A percentile compares a stretch with the other conserved stretches of the same genome.
Conservation (phyloP, 2,888 invertebrate species). For the Agonopterix heracliana region DNA sequence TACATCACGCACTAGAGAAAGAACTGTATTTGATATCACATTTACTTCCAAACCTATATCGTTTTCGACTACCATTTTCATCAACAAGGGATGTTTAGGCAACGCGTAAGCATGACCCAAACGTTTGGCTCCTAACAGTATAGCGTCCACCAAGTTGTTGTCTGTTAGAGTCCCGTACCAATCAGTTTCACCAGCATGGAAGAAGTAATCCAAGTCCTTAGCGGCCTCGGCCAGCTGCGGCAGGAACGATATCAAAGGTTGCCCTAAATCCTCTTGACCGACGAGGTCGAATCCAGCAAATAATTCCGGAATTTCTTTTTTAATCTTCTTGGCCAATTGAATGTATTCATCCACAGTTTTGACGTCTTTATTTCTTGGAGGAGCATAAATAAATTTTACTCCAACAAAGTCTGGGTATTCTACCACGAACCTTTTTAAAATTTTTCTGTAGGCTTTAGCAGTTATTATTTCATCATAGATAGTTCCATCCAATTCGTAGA, state of each 20-base stretch:
- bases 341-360: constrained; percentile 61
- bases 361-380: constrained; percentile 62
- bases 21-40: constrained; percentile 86
- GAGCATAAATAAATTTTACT: constrained; percentile 82
- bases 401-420: constrained; percentile 81
- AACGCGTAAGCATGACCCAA: constrained; percentile 88
- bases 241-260: constrained; percentile 77
- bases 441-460: constrained; percentile 74
- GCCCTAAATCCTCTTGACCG: constrained; percentile 85
- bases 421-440: constrained; percentile 72
- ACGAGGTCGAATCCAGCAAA: constrained; percentile 89
- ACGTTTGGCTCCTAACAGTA: constrained; percentile 83
- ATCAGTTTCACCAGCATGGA: constrained; percentile 90
- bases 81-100: constrained; percentile 81
- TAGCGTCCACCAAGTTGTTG: constrained; percentile 86
- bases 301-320: constrained; percentile 76
- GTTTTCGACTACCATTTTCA: constrained; percentile 72
- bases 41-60: constrained; percentile 85
- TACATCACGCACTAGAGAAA: constrained; percentile 81
- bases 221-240: constrained; percentile 69
- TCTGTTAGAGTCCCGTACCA: constrained; percentile 82
- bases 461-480: constrained; percentile 71
- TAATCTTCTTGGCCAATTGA: constrained; percentile 43
- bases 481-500: constrained; percentile 81
- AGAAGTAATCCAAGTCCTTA: constrained; percentile 79